Base-by-base conservation (phyloP, 2,888 invertebrate species). In the Sicus ferrugineus region DNA sequence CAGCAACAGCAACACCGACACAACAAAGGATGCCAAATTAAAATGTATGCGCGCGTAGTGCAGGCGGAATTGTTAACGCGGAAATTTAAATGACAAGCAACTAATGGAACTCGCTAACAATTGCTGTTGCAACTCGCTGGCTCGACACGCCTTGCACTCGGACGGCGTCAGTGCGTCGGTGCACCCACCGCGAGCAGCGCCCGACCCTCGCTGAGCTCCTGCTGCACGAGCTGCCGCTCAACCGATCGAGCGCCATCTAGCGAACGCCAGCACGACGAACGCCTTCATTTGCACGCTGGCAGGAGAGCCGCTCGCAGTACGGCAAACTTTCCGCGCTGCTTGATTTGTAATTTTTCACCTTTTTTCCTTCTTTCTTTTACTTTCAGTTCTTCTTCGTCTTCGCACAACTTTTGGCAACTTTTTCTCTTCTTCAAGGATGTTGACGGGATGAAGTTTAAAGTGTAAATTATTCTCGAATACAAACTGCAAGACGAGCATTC, bases 61-160 rank as follows among this genome's bases (percentile, higher is more conserved):
- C 14, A 23, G 28, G 31, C 7, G 14, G 38, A 31, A 21, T 34
- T 34, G 58, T 4, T 16, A 16, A 38, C 21, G 19, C 23, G 48
- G 31, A 67, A 67, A 67, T 67, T 67, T 67, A 48, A 67, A 67
- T 67, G 59, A 59, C 58, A 67, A 67, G 67, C 48, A 67, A 67
- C 67, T 67, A 67, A 67, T 52, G 52, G 65, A 54, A 65, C 34
- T 65, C 54, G 52, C 48, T 23, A 67, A 58, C n/a, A n/a, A n/a
- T n/a, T n/a, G n/a, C 67, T 67, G 59, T 59, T 52, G 52, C 54
- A 54, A 65, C 34, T 65, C 54, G 52, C 48, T 23, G 59, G 46
- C 58, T 54, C 54, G 26, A 9, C 16, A 23, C 6, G 14, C 28
- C 54, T 6, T 23, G 21, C 21, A n/a, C 7, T 19, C 46, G 46